phyloP scores from a whole-genome alignment of 2,888 invertebrate species.

The Tetranychus truncatus region DNA sequence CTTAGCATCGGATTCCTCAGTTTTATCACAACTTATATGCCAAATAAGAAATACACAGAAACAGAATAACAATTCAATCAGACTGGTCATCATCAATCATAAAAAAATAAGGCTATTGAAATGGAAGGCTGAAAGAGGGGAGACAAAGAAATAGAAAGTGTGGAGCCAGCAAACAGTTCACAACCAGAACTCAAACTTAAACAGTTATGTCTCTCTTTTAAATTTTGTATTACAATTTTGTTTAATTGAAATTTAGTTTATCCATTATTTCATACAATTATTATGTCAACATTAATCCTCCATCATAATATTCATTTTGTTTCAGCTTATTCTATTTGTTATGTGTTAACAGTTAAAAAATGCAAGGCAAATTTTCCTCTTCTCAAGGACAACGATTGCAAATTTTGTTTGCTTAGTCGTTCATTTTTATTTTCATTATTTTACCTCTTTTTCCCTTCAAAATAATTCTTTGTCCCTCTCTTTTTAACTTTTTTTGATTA shows the following conservation, averaged over 20 bases:
- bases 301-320: background rate
- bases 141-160: too few relatives aligned
- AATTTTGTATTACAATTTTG: background rate
- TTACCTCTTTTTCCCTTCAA: background rate
- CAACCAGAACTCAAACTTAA: too few relatives aligned
- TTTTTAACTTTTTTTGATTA: too few relatives aligned
- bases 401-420: background rate
- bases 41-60: too few relatives aligned
- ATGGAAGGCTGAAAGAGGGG: too few relatives aligned
- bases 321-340: background rate
- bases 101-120: too few relatives aligned
- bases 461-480: background rate
- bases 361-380: too few relatives aligned
- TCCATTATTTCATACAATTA: background rate
- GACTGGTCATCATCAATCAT: too few relatives aligned
- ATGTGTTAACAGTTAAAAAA: background rate
- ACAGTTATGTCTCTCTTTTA: too few relatives aligned
- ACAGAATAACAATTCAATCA: too few relatives aligned
- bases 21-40: too few relatives aligned
- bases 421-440: background rate
- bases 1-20: background rate
- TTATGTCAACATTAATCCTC: background rate
- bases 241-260: background rate
- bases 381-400: background rate
- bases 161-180: too few relatives aligned